These are phyloP conservation scores for Clavelina lepadiformis DNA, from an alignment of 23 tunicate genomes.

Conservation along the genomic window DNA sequence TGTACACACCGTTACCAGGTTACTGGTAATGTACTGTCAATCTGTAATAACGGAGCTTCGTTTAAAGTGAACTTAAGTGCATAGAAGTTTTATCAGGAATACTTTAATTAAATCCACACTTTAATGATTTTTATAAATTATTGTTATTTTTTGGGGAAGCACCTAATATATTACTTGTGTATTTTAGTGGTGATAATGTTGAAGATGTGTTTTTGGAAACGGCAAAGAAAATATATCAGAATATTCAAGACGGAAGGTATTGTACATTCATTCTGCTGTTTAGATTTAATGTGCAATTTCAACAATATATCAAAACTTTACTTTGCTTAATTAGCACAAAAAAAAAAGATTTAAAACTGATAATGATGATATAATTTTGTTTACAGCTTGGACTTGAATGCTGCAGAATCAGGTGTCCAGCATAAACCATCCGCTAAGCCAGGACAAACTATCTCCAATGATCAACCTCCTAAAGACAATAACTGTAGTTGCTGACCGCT, in stretches of 20 bases:
- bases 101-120: too few relatives aligned
- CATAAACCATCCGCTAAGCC: conserved; percentile 70
- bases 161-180: conserved; percentile 63
- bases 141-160: conserved; percentile 83
- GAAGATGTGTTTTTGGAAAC: conserved; percentile 99
- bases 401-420: conserved; percentile 99
- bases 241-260: conserved; percentile 99
- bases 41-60: too few relatives aligned
- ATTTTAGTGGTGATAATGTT: conserved; percentile 92
- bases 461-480: conserved; percentile 66
- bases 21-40: too few relatives aligned
- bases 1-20: too few relatives aligned
- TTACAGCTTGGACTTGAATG: conserved; percentile 86
- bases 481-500: conserved; percentile 65
- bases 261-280: not conserved
- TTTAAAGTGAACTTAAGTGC: not conserved
- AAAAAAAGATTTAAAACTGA: not conserved
- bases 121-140: too few relatives aligned
- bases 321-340: not conserved
- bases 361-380: not conserved
- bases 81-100: too few relatives aligned
- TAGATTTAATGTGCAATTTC: not conserved
- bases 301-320: not conserved
- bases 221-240: conserved; percentile 95
- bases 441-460: conserved; percentile 49